A percentile compares a stretch with the other conserved stretches of the same genome.
Conservation (phyloP, 1,140 invertebrate species). For the Meloidogyne hapla region DNA sequence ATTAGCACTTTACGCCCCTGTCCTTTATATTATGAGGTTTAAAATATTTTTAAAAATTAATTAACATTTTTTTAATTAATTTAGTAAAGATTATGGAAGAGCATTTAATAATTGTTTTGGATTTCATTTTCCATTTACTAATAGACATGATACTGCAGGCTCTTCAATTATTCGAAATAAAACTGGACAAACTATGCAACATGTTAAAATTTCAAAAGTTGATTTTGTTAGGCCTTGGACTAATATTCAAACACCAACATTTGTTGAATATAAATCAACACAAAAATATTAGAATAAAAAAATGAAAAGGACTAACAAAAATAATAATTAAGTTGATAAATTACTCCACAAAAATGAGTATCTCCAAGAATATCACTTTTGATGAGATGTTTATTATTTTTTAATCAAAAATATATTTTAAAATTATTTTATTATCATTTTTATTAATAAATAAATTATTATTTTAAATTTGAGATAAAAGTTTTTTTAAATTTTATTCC, state of each 20-base stretch:
- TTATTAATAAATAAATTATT: too few species aligned
- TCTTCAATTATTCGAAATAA: neutral
- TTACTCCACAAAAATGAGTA: too few species aligned
- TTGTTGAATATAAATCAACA: neutral
- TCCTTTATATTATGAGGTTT: constrained; percentile 10
- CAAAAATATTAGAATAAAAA: neutral
- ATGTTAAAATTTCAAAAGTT: neutral
- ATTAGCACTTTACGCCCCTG: constrained; percentile 10
- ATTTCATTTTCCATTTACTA: neutral
- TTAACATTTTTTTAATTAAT: neutral
- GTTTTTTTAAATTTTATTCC: too few species aligned
- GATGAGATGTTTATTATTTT: too few species aligned
- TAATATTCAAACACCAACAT: neutral
- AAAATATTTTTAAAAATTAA: neutral
- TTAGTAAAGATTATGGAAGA: neutral
- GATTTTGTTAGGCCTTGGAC: neutral
- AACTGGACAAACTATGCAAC: neutral
- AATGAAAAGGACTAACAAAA: too few species aligned
- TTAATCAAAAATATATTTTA: too few species aligned
- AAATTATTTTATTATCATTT: too few species aligned
- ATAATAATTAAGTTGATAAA: too few species aligned
- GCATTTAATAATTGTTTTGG: neutral
- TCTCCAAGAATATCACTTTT: too few species aligned
- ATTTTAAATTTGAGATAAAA: too few species aligned
- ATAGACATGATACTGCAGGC: neutral